These are phyloP conservation scores for Tetramorium bicarinatum DNA, from an alignment of 2,888 invertebrate genomes.

Conservation along the genomic window DNA sequence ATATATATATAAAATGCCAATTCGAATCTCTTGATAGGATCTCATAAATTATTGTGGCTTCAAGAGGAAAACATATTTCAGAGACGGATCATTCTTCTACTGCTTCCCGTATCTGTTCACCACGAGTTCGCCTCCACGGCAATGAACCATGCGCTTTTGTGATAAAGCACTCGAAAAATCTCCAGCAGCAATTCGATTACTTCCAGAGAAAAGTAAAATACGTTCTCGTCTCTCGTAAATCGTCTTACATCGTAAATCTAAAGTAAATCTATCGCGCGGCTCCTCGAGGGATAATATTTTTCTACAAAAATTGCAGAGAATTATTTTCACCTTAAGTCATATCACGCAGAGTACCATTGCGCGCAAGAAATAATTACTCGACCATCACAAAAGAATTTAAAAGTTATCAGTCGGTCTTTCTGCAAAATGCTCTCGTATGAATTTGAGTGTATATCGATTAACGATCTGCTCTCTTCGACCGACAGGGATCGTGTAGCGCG, in stretches of 20 bases:
- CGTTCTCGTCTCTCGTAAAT: not conserved
- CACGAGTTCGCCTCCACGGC: not conserved
- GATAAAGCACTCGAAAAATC: constrained; percentile 28
- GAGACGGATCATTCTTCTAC: not conserved
- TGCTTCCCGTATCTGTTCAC: not conserved
- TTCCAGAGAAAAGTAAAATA: not conserved
- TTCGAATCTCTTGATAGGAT: not conserved
- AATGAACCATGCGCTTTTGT: not conserved
- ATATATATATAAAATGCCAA: not conserved
- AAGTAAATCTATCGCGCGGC: not conserved
- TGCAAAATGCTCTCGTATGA: not conserved
- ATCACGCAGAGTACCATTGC: not conserved
- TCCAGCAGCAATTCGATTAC: constrained; percentile 26
- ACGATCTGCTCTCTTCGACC: not conserved
- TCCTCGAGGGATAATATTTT: constrained; percentile 5
- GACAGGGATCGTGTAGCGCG: not conserved
- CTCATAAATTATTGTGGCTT: not conserved
- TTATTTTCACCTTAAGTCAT: constrained; percentile 2
- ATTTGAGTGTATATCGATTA: not conserved
- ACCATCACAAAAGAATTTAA: not conserved
- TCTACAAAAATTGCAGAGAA: constrained; percentile 3
- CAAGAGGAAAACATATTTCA: not conserved
- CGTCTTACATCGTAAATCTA: constrained; percentile 19
- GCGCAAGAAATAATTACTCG: not conserved
- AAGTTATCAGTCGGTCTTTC: not conserved